Percentiles rank a stretch among this genome's conserved stretches.
Evolutionary conservation across 2,888 invertebrate genomes (phyloP).

Genomic region (Drosophila niveifrons): DNA sequence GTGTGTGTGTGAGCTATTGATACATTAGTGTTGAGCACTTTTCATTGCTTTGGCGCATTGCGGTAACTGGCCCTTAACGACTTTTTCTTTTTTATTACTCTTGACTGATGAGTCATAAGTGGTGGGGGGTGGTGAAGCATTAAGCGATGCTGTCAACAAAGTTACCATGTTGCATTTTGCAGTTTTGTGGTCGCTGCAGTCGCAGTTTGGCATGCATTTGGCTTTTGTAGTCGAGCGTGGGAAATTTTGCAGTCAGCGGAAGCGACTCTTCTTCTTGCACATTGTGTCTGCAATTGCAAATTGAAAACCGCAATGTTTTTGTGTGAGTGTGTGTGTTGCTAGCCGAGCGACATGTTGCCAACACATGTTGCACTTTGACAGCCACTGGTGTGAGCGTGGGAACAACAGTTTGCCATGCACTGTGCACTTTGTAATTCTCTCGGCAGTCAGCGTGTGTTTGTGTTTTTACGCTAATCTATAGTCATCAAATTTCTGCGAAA

Average conservation of each 20-base stretch:
- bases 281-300: constrained; percentile 16
- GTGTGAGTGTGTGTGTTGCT: constrained; percentile 13
- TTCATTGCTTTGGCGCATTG: constrained; percentile 44
- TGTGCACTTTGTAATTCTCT: background rate
- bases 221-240: constrained; percentile 51
- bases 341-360: constrained; percentile 50
- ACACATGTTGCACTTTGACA: constrained; percentile 48
- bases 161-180: constrained; percentile 15
- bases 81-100: constrained; percentile 28
- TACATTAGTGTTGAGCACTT: constrained; percentile 36
- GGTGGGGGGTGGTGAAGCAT: too few species aligned
- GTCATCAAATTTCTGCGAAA: constrained; percentile 14
- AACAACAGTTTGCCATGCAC: constrained; percentile 17
- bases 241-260: constrained; percentile 48
- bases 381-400: constrained; percentile 46
- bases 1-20: constrained; percentile 24
- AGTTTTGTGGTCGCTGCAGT: background rate
- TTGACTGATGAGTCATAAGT: constrained; percentile 40
- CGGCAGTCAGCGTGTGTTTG: too few species aligned
- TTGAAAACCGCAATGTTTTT: constrained; percentile 30
- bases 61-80: constrained; percentile 42
- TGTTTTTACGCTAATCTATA: background rate
- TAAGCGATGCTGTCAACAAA: constrained; percentile 27
- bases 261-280: constrained; percentile 20
- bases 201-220: constrained; percentile 14